Base-by-base conservation (phyloP, 2,113 vertebrate genomes). In the Hemiprocne comata region DNA sequence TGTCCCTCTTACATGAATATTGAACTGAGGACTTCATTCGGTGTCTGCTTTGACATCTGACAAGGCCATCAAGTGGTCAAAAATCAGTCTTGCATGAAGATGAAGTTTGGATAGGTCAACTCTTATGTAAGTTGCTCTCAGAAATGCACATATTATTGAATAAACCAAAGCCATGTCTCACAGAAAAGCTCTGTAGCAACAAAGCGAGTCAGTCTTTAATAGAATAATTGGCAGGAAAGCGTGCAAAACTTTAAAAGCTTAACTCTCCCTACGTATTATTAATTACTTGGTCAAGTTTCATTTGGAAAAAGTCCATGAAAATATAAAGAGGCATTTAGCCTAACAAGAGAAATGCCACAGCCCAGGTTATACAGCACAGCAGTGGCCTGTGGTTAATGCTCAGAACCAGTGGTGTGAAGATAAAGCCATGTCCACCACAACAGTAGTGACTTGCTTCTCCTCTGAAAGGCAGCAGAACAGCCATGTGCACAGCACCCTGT, bases 201-300 rank as follows among this genome's bases (percentile, higher is more conserved):
- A 86, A 92, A 90, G 64, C 0, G 0, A 89, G 77, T 13, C 81
- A 89, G 84, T 29, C 77, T 89, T 54, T 74, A 65, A 86, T 81
- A 69, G 60, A 91, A 34, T 71, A 71, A 74, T 46, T 77, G 80
- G 55, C 91, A 87, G 73, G 40, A 84, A 70, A 89, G 42, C 12
- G 1, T 6, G 28, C 40, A 74, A 78, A 89, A 74, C 12, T 84
- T 66, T 67, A 80, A 95, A 95, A 89, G 72, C 89, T 91, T 95
- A 92, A 86, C 28, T 91, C 76, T 73, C 69, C 21, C 51, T 94
- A 53, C 18, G 2, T 58, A 60, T 46, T 85, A 82, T 91, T 89
- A 86, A 87, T 87, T 78, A 81, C 69, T 62, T 4, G 1, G 73
- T 66, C 14, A 12, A 74, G 53, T 87, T 89, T 62, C 48, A 64